Base-by-base conservation (phyloP, 2,113 vertebrate genomes). In the Vanacampus margaritifer region DNA sequence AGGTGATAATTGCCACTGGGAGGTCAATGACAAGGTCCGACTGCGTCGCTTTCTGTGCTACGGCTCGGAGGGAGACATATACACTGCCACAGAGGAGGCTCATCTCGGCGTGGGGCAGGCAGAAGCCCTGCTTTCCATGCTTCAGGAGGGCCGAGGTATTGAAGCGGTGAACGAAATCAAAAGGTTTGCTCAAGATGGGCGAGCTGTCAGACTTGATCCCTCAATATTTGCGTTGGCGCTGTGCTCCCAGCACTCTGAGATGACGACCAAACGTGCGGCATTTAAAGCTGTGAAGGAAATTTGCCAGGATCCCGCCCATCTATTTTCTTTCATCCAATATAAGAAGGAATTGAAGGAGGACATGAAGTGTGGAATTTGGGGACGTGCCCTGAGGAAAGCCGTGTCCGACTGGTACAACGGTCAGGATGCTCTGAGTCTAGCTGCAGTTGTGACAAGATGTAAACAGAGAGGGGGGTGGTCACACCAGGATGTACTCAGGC, bases 361-460 rank as follows among this genome's bases (percentile, higher is more conserved):
- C 53, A 95, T 95, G 94, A 94, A 93, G 62, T 95, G 95, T 77
- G 97, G 96, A 65, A 98, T 98, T 67, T 98, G 96, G 97, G 97
- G 96, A 1, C 94, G 96, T 23, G 95, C 94, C 2, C 91, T 98
- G 75, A 92, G 97, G 73, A 98, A 94, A 88, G 95, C 94, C 0
- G 89, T 98, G 51, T 92, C 95, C 19, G 93, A 95, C 84, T 98
- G 97, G 97, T 98, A 98, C 84, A 97, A 95, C 71, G 90, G 89
- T 10, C 95, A 95, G 76, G 94, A 92, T 36, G 91, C 93, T 45
- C 88, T 97, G 92, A 89, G 87, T 71, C 87, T 97, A 63, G 96
- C 96, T 36, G 88, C 89, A 64, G 93, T 93, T 0, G 93, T 98
- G 78, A 97, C 95, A 76, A 94, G 92, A 76, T 97, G 94, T 79